Base-by-base conservation (phyloP, 1,140 invertebrate genomes). In the Cydia fagiglandana region DNA sequence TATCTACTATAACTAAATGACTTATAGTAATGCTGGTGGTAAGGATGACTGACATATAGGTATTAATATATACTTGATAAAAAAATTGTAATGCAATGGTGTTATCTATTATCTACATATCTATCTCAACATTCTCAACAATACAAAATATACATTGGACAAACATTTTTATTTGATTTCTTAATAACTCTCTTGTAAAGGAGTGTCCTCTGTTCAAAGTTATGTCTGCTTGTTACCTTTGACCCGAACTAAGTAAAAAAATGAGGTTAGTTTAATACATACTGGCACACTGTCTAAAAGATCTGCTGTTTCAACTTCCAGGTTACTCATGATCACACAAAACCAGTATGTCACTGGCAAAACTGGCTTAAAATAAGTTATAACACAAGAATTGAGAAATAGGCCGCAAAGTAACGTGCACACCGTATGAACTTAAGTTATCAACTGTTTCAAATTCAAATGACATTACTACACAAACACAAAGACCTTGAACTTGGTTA, bases 261-360 rank as follows among this genome's bases (percentile, higher is more conserved):
- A 45, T 17, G 5, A 70, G 34, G n/a, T 70, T 70, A 70, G 34
- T 34, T 70, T 41, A 70, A 38, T 41, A 38, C 34, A 10, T 38
- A 41, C 34, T 38, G 13, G 7, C 73, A 53, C 9, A 70, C 82
- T 83, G 73, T 81, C 86, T 64, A 87, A 78, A 64, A 84, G 77
- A 64, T 88, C 87, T 28, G 34, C 73, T 50, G 86, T 50, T 68
- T 83, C 87, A 56, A 81, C 82, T 83, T 87, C 70, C 79, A 86
- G 83, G 73, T 85, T 83, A 79, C 79, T 82, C 87, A 88, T 88
- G 64, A 24, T 85, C 17, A 4, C 66, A 70, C 0, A n/a, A 20
- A 70, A 9, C 38, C n/a, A n/a, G 13, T 38, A 53, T 34, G 7
- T n/a, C 15, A 61, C 15, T 24, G 56, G 1, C 30, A 30, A 17